phyloP scores from a whole-genome alignment of 2,797 vertebrate genomes.

The Chiloscyllium punctatum region DNA sequence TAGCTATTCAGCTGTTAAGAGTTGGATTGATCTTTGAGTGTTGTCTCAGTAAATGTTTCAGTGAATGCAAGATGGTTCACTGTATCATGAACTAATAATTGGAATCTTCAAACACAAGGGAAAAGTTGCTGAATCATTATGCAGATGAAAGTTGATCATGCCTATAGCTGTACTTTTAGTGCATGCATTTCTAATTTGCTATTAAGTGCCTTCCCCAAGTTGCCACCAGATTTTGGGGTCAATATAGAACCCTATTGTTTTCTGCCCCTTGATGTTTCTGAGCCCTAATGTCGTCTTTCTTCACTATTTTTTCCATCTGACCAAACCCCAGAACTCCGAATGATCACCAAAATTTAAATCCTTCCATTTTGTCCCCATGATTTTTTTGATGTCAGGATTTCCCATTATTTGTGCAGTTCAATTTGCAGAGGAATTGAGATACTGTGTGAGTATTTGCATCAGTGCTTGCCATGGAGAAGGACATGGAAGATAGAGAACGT shows the following conservation, averaged over 20 bases:
- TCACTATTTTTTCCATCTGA: not conserved
- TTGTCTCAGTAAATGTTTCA: not conserved
- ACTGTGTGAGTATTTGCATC: too few relatives aligned
- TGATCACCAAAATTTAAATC: not conserved
- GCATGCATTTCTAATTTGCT: too few relatives aligned
- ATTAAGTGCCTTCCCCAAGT: too few relatives aligned
- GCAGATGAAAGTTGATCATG: too few relatives aligned
- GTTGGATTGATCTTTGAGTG: not conserved
- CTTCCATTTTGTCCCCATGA: not conserved
- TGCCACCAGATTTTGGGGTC: too few relatives aligned
- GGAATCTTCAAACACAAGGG: not conserved
- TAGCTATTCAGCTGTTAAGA: not conserved
- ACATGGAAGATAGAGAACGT: too few relatives aligned
- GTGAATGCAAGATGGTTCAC: not conserved
- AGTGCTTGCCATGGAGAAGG: too few relatives aligned
- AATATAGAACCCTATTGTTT: too few relatives aligned
- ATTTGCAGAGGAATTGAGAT: not conserved
- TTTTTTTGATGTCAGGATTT: not conserved
- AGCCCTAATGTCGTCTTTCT: not conserved
- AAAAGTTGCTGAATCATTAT: too few relatives aligned
- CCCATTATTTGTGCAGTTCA: not conserved
- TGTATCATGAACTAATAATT: not conserved
- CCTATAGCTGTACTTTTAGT: too few relatives aligned
- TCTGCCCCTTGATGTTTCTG: not conserved
- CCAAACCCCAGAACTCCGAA: not conserved